Evolutionary conservation across 2,113 vertebrate species (phyloP).

Genomic region (Corvus moneduloides): DNA sequence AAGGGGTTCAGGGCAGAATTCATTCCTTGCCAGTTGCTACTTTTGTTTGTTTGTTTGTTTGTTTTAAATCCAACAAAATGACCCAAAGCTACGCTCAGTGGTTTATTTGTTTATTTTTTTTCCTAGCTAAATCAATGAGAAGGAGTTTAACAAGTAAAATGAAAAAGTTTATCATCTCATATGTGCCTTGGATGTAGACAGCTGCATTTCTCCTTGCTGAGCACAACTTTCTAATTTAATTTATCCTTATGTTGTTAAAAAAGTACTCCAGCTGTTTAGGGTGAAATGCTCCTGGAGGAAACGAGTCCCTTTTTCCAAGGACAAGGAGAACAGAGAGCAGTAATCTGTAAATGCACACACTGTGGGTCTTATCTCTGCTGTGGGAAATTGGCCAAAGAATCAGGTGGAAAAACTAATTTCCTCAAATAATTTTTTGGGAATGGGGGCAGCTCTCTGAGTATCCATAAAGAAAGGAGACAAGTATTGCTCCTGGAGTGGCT

Average conservation of each 20-base stretch:
- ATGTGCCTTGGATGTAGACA: not conserved
- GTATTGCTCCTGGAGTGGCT: not conserved
- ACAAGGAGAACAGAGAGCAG: not conserved
- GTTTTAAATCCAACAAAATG: not conserved
- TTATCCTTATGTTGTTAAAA: not conserved
- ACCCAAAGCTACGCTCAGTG: rapidly evolving
- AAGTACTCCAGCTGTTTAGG: not conserved
- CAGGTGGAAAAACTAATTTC: slow-evolving; percentile 33
- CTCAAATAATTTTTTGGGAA: not conserved
- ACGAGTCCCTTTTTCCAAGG: not conserved
- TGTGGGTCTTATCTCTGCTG: slow-evolving; percentile 37
- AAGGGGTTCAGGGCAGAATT: not conserved
- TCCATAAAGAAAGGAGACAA: not conserved
- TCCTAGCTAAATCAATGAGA: not conserved
- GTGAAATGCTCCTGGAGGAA: not conserved
- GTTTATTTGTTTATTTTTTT: not conserved
- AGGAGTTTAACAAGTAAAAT: not conserved
- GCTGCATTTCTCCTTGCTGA: not conserved
- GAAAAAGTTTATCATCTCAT: not conserved
- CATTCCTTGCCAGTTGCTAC: not conserved
- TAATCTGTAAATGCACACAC: slow-evolving; percentile 17
- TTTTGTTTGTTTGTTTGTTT: not conserved
- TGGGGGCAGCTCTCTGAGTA: not conserved
- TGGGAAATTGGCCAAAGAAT: slow-evolving; percentile 26
- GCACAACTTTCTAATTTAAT: not conserved